Evolutionary conservation across 2,888 invertebrate genomes (phyloP), one percentile per base, ranked within the genome.

Genomic region (Anoncus sp.): DNA sequence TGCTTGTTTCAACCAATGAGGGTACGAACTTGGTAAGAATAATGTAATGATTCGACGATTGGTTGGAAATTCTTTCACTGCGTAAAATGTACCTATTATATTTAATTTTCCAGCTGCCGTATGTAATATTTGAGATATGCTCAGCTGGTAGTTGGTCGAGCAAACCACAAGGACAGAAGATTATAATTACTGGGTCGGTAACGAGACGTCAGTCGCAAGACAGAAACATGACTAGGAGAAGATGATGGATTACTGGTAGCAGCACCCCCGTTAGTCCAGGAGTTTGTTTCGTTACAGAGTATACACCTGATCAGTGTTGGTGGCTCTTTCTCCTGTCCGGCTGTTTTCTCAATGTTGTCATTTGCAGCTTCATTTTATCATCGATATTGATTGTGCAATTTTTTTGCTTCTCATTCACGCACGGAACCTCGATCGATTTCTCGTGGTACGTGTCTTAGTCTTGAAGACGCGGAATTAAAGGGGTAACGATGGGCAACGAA

Each of bases 311-410:
- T 62, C 53, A 24, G 20, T 55, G 45, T 69, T 63, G 16, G 60
- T 43, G 14, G 18, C 40, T n/a, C 47, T 65, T 47, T 27, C 18
- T n/a, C 18, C 18, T 47, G 55, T 71, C 67, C 66, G 53, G 53
- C 51, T 45, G 24, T 92, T 92, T 92, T 91, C 91, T 85, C 92
- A 92, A 91, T 92, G 92, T 92, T 92, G 92, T 92, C 92, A 92
- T 92, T 92, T 91, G 88, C 92, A 92, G 92, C 92, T 92, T 92
- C 91, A 92, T 90, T 91, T 89, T 90, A 91, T 91, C 91, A 92
- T 43, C 49, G 91, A 90, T 3, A n/a, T 27, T 3, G 5, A 6
- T 57, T 43, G 92, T 91, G n/a, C n/a, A 91, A 90, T 91, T 91
- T 89, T 92, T 91, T 91, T n/a, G n/a, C n/a, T 91, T 92, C 90